phyloP scores from a whole-genome alignment of 2,113 vertebrate genomes.

The Pseudorhombus dupliciocellatus region DNA sequence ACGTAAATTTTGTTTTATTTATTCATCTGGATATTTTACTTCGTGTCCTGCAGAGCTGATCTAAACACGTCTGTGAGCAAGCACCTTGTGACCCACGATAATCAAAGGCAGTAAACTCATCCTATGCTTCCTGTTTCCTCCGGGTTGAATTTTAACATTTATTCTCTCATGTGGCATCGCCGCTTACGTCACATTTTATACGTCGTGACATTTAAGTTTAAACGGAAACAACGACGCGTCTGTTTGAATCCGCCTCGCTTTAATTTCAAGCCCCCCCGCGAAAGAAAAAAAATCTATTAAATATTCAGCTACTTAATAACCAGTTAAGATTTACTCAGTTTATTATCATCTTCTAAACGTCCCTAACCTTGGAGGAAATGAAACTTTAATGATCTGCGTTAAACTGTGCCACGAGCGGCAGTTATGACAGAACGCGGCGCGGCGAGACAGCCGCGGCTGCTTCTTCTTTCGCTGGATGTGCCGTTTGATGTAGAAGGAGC shows the following conservation, averaged over 20 bases:
- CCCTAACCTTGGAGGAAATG: conserved; percentile 1
- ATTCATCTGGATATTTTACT: too few species aligned
- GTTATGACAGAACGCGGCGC: conserved; percentile 8
- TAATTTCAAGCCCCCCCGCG: neutral
- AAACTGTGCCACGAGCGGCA: conserved; percentile 24
- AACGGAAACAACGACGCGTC: neutral
- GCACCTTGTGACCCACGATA: too few species aligned
- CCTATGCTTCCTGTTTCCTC: too few species aligned
- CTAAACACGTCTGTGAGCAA: too few species aligned
- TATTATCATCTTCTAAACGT: neutral
- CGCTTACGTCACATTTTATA: neutral
- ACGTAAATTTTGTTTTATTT: neutral
- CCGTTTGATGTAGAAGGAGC: conserved; percentile 29
- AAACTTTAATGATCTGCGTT: conserved; percentile 31
- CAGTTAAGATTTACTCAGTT: conserved; percentile 10
- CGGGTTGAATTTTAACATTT: neutral
- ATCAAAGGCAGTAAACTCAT: too few species aligned
- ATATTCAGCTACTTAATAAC: conserved; percentile 1
- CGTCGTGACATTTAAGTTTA: neutral
- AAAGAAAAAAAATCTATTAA: neutral
- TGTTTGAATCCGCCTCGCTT: neutral
- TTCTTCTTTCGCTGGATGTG: neutral
- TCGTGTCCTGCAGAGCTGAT: too few species aligned
- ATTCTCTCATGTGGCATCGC: neutral
- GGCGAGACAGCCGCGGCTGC: neutral